phyloP scores from a whole-genome alignment of 2,888 invertebrate genomes.

The Ormyrus nitidulus region DNA sequence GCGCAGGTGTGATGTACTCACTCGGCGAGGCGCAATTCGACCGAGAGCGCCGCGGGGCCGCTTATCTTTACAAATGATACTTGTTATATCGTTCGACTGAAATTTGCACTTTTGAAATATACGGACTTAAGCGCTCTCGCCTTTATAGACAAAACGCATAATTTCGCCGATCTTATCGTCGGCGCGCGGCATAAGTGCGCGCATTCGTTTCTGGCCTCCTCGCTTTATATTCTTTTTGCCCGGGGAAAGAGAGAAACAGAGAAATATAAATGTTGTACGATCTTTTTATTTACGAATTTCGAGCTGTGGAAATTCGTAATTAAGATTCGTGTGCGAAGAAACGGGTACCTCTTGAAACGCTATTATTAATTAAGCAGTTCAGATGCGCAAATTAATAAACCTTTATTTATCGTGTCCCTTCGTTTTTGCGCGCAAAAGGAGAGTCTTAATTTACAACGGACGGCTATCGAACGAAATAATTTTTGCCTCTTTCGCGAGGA shows the following conservation, averaged over 20 bases:
- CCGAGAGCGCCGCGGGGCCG: not conserved
- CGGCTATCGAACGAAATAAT: conserved; percentile 11
- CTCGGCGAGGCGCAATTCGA: conserved; percentile 12
- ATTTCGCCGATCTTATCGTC: conserved; percentile 34
- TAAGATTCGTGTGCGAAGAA: conserved; percentile 1
- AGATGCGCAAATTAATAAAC: too few species aligned
- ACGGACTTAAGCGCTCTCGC: not conserved
- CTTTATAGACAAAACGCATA: conserved; percentile 21
- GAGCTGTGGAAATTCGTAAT: conserved; percentile 24
- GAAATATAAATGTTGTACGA: not conserved
- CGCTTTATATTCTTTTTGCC: not conserved
- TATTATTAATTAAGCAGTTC: not conserved
- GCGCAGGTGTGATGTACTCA: not conserved
- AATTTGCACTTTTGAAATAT: conserved; percentile 50
- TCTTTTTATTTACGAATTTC: conserved; percentile 37
- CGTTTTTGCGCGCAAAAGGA: too few species aligned
- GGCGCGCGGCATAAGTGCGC: not conserved
- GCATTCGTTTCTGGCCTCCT: conserved; percentile 10
- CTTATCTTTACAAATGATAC: conserved; percentile 33
- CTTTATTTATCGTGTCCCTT: too few species aligned
- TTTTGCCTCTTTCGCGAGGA: conserved; percentile 9
- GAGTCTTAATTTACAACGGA: conserved; percentile 3
- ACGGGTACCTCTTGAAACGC: too few species aligned
- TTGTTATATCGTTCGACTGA: conserved; percentile 15
- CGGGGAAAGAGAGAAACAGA: too few species aligned